A percentile compares a stretch with the other conserved stretches of the same genome.
Conservation (phyloP, 2,113 vertebrate genomes). For the Micromys minutus region DNA sequence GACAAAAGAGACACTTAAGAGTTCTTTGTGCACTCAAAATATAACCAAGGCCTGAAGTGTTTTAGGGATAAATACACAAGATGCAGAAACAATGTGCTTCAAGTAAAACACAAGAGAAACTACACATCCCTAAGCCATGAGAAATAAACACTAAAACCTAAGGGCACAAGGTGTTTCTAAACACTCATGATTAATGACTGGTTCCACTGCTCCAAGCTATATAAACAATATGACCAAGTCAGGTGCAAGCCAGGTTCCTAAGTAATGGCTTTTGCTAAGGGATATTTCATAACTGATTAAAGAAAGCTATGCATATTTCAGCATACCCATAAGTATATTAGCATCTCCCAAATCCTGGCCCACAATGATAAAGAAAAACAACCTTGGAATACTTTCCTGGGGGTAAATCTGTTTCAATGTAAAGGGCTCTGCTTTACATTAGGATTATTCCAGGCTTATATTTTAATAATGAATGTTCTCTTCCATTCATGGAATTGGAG, state of each 20-base stretch:
- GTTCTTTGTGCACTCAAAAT: background rate
- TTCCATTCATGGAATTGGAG: background rate
- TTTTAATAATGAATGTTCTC: background rate
- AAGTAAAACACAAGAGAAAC: background rate
- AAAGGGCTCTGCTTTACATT: background rate
- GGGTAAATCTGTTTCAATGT: background rate
- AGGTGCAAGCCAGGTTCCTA: background rate
- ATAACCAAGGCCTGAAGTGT: background rate
- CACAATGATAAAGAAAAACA: background rate
- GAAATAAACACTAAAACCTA: background rate
- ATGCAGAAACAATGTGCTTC: background rate
- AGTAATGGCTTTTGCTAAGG: conserved; percentile 44
- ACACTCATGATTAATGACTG: background rate
- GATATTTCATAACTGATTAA: background rate
- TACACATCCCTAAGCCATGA: background rate
- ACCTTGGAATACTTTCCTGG: background rate
- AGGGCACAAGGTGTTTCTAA: background rate
- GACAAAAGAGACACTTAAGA: background rate
- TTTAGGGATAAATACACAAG: background rate
- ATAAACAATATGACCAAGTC: background rate
- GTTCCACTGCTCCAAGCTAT: background rate
- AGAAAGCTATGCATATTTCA: background rate
- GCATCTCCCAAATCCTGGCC: background rate
- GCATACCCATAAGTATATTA: background rate
- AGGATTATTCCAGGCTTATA: background rate